A percentile compares a stretch with the other conserved stretches of the same genome.
These are phyloP conservation scores for Euthynnus affinis DNA, from an alignment of 2,797 vertebrate species.

Conservation along the genomic window DNA sequence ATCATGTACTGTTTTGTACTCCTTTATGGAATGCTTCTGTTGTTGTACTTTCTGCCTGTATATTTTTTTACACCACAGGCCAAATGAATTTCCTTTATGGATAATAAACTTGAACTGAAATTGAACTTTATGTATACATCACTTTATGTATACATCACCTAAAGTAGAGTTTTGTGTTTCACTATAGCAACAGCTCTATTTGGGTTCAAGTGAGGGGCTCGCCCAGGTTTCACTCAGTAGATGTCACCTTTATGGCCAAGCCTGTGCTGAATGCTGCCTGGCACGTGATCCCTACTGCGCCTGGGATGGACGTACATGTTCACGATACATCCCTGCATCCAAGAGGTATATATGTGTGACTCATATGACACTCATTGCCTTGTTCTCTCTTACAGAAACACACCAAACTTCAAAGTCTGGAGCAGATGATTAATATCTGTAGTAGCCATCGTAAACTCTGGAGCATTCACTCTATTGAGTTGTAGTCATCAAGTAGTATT, in stretches of 20 bases:
- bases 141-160: slow-evolving; percentile 19
- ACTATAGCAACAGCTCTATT: slow-evolving; percentile 95
- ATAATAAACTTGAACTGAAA: slow-evolving; percentile 12
- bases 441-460: not conserved
- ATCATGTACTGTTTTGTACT: not conserved
- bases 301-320: slow-evolving; percentile 96
- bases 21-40: not conserved
- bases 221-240: slow-evolving; percentile 96
- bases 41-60: not conserved
- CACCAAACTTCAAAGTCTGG: too few relatives aligned
- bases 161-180: slow-evolving; percentile 57
- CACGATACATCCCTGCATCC: slow-evolving; percentile 93
- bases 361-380: not conserved
- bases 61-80: not conserved
- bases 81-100: not conserved
- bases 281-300: slow-evolving; percentile 98
- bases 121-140: slow-evolving; percentile 10
- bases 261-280: slow-evolving; percentile 97
- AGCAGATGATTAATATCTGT: too few relatives aligned
- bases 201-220: slow-evolving; percentile 92
- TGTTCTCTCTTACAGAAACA: not conserved
- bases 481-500: not conserved
- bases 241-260: slow-evolving; percentile 96
- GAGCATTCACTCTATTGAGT: not conserved
- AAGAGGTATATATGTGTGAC: slow-evolving; percentile 87